Percentiles rank a stretch among this genome's conserved stretches.
Conservation (phyloP, 2,113 vertebrate genomes). For the Muntiacus reevesi region DNA sequence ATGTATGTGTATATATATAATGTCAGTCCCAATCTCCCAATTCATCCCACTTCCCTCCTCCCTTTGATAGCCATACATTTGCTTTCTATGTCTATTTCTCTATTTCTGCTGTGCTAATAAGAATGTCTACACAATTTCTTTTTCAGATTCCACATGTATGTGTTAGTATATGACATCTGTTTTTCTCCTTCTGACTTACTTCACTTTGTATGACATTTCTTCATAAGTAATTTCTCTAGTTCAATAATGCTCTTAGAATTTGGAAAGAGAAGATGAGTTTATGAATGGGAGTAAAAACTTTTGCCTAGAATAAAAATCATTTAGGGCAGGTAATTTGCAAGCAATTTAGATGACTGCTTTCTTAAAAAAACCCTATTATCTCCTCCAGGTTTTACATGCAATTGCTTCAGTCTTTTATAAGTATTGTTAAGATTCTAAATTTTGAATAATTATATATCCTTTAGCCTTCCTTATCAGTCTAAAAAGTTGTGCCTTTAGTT, state of each 20-base stretch:
- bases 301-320: neutral
- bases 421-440: neutral
- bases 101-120: neutral
- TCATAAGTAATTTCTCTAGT: neutral
- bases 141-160: neutral
- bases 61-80: neutral
- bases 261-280: neutral
- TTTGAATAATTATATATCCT: neutral
- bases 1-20: neutral
- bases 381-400: neutral
- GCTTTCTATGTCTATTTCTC: neutral
- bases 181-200: neutral
- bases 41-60: neutral
- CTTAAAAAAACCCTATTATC: neutral
- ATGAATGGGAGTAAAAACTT: neutral
- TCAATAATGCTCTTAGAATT: neutral
- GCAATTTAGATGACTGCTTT: neutral
- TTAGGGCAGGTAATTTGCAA: neutral
- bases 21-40: neutral
- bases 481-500: neutral
- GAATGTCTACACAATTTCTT: neutral
- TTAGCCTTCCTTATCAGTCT: neutral
- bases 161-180: neutral
- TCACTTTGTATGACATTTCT: neutral
- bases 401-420: neutral